phyloP scores from a whole-genome alignment of 2,888 invertebrate species.

The Clivina fossor region DNA sequence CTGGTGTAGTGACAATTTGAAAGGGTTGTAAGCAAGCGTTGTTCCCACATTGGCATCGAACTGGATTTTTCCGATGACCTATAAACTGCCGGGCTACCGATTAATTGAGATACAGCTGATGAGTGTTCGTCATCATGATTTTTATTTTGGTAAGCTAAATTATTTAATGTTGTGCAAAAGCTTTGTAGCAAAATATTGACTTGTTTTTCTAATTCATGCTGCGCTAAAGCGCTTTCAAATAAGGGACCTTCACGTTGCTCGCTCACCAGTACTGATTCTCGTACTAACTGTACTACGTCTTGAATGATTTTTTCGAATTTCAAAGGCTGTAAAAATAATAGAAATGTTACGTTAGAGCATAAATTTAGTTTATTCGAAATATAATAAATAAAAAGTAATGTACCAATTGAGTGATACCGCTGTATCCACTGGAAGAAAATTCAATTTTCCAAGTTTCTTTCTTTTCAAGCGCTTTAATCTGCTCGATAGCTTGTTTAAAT shows the following conservation, averaged over 20 bases:
- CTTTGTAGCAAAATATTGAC: conserved; percentile 65
- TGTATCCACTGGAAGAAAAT: conserved; percentile 79
- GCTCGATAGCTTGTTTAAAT: conserved; percentile 81
- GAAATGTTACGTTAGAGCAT: too few species aligned
- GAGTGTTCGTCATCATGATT: conserved; percentile 62
- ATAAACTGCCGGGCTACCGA: conserved; percentile 60
- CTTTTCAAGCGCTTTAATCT: conserved; percentile 68
- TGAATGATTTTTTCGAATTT: conserved; percentile 72
- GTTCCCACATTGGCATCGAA: conserved; percentile 69
- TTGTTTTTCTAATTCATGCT: conserved; percentile 55
- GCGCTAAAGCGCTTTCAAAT: conserved; percentile 57
- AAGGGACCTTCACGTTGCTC: conserved; percentile 67
- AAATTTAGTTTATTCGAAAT: too few species aligned
- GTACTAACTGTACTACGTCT: conserved; percentile 69
- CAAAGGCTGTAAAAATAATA: conserved; percentile 64
- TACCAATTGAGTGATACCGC: conserved; percentile 82
- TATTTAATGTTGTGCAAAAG: conserved; percentile 69
- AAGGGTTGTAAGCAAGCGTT: conserved; percentile 78
- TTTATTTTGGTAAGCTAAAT: conserved; percentile 69
- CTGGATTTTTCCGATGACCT: conserved; percentile 39
- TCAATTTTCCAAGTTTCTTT: conserved; percentile 87
- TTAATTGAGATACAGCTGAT: conserved; percentile 63
- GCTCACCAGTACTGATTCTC: conserved; percentile 70
- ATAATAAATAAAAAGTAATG: conserved; percentile 45
- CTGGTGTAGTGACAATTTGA: conserved; percentile 88